Conservation (phyloP, 2,113 vertebrate species). For the Chamaea fasciata region DNA sequence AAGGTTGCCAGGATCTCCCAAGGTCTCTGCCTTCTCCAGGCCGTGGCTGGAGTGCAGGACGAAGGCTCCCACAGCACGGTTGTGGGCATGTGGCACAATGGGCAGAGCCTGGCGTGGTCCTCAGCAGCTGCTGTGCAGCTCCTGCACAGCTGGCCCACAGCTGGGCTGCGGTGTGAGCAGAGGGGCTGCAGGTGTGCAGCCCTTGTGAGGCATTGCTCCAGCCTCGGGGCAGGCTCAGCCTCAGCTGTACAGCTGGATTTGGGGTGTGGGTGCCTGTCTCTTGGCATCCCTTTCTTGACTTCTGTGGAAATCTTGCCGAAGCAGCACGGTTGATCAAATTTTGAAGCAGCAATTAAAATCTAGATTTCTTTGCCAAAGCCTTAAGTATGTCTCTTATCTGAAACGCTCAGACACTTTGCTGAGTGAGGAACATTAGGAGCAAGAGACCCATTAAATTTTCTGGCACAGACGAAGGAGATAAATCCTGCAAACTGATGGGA, state of each 20-base stretch:
- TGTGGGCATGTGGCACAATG: accelerated
- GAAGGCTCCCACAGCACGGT: accelerated
- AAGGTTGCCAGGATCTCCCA: accelerated
- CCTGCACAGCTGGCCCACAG: not conserved
- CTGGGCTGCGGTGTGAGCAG: accelerated
- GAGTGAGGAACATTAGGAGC: slow-evolving; percentile 49
- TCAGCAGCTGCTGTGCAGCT: not conserved
- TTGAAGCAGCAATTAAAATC: slow-evolving; percentile 31
- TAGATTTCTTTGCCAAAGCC: slow-evolving; percentile 23
- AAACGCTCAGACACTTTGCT: slow-evolving; percentile 10
- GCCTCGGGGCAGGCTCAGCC: not conserved
- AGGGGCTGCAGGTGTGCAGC: not conserved
- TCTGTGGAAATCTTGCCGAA: not conserved
- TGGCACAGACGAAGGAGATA: not conserved
- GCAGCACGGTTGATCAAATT: not conserved
- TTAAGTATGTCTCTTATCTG: slow-evolving; percentile 33
- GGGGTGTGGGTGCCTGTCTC: accelerated
- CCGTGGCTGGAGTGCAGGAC: accelerated
- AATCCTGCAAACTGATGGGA: slow-evolving; percentile 3
- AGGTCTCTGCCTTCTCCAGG: not conserved
- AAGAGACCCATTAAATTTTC: slow-evolving; percentile 42
- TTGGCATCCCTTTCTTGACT: accelerated
- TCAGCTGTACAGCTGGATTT: accelerated
- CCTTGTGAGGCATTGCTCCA: accelerated
- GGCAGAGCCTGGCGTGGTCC: not conserved